Base-by-base conservation (phyloP, 2,888 invertebrate genomes). In the Papilio gigon region DNA sequence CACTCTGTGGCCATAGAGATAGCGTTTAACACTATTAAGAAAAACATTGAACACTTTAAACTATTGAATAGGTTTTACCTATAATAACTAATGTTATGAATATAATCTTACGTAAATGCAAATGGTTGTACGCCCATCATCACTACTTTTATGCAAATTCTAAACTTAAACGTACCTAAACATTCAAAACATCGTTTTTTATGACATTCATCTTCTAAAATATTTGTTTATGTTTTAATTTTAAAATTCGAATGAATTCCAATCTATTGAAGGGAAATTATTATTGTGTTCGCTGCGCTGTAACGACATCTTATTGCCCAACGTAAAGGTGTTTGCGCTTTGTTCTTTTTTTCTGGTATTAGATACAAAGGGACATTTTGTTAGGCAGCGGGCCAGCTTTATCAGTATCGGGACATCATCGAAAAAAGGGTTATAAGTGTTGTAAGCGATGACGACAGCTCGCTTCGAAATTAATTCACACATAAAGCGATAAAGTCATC, bases 291-390 rank as follows among this genome's bases (percentile, higher is more conserved):
- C 20, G 59, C 42, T 71, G 53, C 56, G 42, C 47, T 53, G 33
- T 11, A 30, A 47, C 67, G 72, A 0, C 8, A 42, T 74, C 76
- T 78, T 67, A 30, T 82, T 78, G 86, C 86, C 80, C 69, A 63
- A 75, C 66, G 56, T 42, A 78, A 83, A 82, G 80, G 81, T 84
- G 84, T 80, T 76, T 77, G 78, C 74, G 64, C 70, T 72, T 70
- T 78, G 75, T 79, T 79, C 74, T 72, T 78, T 77, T 80, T 85
- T 85, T 84, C 84, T 82, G 78, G 76, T 78, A 77, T 83, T 80
- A 81, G 85, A 86, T 86, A 88, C 87, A 88, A 86, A 86, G 83
- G 84, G 84, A 87, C 88, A 89, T 87, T 90, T 90, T 89, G 90
- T 91, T 82, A 84, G 82, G 77, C 82, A 80, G 81, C 83, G 83